phyloP scores from a whole-genome alignment of 2,113 vertebrate species.

The Dromas ardeola region DNA sequence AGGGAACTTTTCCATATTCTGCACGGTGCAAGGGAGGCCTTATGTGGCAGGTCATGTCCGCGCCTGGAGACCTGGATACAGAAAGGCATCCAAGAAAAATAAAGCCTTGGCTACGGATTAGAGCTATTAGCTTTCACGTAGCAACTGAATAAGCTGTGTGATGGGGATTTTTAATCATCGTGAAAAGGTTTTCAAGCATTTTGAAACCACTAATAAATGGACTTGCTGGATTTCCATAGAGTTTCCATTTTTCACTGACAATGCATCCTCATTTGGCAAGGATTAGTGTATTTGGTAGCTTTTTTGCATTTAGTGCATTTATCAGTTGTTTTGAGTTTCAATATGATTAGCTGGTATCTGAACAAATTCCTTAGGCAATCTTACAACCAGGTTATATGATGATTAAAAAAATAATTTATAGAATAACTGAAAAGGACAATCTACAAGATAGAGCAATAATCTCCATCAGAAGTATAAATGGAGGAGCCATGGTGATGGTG shows the following conservation, averaged over 20 bases:
- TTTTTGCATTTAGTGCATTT: background rate
- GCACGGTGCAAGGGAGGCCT: accelerated
- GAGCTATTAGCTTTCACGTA: background rate
- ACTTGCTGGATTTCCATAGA: background rate
- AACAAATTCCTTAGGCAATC: background rate
- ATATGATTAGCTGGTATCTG: background rate
- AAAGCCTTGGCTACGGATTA: background rate
- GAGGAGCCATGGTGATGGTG: background rate
- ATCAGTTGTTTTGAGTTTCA: background rate
- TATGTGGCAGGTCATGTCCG: background rate
- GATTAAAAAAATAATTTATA: background rate
- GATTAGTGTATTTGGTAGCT: background rate
- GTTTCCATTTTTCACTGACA: constrained; percentile 15
- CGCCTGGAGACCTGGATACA: background rate
- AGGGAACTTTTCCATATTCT: background rate
- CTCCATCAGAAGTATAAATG: background rate
- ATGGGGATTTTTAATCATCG: background rate
- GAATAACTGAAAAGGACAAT: background rate
- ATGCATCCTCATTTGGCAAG: background rate
- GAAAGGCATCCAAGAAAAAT: background rate
- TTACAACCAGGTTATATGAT: background rate
- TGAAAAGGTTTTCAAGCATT: constrained; percentile 4
- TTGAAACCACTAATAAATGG: background rate
- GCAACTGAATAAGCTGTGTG: background rate
- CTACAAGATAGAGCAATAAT: background rate